phyloP scores from a whole-genome alignment of 2,797 vertebrate species.

The Melanogrammus aeglefinus region DNA sequence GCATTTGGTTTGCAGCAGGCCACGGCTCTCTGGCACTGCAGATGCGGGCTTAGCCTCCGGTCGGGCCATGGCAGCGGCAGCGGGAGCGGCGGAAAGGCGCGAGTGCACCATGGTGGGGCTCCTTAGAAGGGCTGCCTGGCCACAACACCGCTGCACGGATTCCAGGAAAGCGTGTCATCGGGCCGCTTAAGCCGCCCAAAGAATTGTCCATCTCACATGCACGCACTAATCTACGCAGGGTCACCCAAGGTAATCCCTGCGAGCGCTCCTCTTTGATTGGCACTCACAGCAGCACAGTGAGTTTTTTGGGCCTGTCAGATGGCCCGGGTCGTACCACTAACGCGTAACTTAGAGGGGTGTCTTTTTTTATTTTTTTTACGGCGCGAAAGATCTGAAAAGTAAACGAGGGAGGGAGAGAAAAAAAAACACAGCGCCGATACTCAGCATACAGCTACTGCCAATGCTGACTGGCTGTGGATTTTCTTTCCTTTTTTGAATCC shows the following conservation, averaged over 20 bases:
- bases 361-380: neutral
- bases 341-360: conserved; percentile 50
- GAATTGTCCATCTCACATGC: conserved; percentile 80
- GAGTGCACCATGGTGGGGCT: conserved; percentile 69
- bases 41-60: conserved; percentile 64
- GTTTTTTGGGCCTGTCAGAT: conserved; percentile 81
- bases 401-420: conserved; percentile 36
- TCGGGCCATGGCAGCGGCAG: conserved; percentile 63
- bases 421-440: conserved; percentile 34
- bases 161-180: conserved; percentile 86
- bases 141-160: conserved; percentile 76
- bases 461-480: conserved; percentile 42
- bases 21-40: conserved; percentile 63
- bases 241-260: conserved; percentile 82
- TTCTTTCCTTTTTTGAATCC: conserved; percentile 22
- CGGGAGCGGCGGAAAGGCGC: conserved; percentile 65
- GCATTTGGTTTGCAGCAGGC: conserved; percentile 54
- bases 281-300: conserved; percentile 71
- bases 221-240: conserved; percentile 79
- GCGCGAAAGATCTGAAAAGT: conserved; percentile 39
- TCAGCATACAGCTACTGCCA: conserved; percentile 53
- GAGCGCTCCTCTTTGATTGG: conserved; percentile 77
- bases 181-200: conserved; percentile 82
- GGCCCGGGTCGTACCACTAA: conserved; percentile 69
- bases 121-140: conserved; percentile 75